These are phyloP conservation scores for Parnassius apollo DNA, from an alignment of 2,888 invertebrate genomes.

Conservation along the genomic window DNA sequence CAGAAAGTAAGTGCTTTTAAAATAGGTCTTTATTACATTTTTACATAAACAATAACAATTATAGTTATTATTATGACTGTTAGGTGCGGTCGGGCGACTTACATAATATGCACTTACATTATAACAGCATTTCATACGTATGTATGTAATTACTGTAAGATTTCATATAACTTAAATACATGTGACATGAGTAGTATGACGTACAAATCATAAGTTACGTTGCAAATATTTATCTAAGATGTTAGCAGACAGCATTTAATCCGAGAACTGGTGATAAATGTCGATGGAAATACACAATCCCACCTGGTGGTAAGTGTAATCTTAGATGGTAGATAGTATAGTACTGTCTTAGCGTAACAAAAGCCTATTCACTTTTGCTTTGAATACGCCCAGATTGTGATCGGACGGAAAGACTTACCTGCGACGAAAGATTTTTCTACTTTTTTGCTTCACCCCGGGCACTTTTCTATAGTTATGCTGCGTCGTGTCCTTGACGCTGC, in stretches of 20 bases:
- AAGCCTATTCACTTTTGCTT: no score
- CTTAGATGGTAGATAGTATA: no score
- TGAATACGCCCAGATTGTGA: no score
- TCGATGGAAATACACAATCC: neutral
- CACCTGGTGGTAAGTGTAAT: no score
- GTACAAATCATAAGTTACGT: neutral
- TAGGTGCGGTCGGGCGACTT: slow-evolving; percentile 49
- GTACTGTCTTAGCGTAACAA: no score
- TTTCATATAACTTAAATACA: slow-evolving; percentile 38
- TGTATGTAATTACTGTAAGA: slow-evolving; percentile 7
- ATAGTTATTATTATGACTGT: slow-evolving; percentile 34
- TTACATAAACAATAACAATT: neutral
- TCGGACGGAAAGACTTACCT: no score
- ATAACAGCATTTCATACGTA: slow-evolving; percentile 7
- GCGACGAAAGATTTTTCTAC: no score
- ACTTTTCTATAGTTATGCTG: no score
- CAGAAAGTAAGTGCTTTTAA: neutral
- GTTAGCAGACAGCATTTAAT: neutral
- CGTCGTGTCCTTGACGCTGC: no score
- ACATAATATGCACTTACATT: slow-evolving; percentile 42
- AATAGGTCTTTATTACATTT: slow-evolving; percentile 9
- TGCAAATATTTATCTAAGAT: slow-evolving; percentile 8
- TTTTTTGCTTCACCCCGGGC: no score
- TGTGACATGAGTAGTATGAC: slow-evolving; percentile 12
- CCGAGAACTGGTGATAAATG: neutral